A percentile compares a stretch with the other conserved stretches of the same genome.
These are phyloP conservation scores for Rhadina sibilatrix DNA, from an alignment of 2,113 vertebrate species.

Conservation along the genomic window DNA sequence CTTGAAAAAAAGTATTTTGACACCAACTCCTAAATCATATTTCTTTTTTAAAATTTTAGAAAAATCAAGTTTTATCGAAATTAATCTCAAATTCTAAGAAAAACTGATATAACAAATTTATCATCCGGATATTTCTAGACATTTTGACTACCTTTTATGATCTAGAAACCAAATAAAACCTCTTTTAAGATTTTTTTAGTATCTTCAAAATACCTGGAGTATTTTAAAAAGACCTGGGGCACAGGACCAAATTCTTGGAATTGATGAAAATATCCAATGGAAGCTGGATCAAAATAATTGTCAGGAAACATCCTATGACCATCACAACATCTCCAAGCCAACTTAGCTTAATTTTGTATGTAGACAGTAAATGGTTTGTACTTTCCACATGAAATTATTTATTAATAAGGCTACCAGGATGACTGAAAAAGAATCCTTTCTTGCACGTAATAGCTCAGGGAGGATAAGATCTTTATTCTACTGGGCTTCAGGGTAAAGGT, in stretches of 20 bases:
- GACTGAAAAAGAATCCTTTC: neutral
- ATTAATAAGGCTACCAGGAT: neutral
- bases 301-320: neutral
- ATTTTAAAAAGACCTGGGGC: neutral
- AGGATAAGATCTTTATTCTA: neutral
- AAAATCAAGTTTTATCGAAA: neutral
- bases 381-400: neutral
- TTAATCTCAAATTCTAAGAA: neutral
- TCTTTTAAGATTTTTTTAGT: neutral
- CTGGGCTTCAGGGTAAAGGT: neutral
- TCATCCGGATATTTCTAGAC: neutral
- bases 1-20: neutral
- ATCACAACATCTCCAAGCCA: neutral
- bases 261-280: neutral
- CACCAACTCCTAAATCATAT: neutral
- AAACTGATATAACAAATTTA: neutral
- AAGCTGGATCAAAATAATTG: neutral
- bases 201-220: neutral
- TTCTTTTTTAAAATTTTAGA: neutral
- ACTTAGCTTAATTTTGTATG: neutral
- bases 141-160: neutral
- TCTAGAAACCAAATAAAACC: neutral
- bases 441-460: neutral
- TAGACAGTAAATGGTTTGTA: neutral
- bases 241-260: neutral